These are phyloP conservation scores for Liopterus haemorrhoidalis DNA, from an alignment of 2,888 invertebrate genomes.

Conservation along the genomic window DNA sequence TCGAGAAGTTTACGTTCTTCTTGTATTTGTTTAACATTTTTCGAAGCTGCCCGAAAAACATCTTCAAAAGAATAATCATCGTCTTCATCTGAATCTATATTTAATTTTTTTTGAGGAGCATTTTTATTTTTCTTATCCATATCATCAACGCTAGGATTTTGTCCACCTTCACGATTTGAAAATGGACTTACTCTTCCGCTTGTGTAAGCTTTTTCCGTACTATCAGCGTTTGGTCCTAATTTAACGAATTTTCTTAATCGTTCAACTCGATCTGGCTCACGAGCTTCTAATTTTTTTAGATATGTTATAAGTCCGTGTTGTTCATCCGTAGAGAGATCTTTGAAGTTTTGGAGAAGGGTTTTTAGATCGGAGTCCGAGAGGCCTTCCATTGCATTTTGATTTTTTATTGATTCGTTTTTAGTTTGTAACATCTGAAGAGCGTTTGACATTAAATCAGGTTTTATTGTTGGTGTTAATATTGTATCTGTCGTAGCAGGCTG, in stretches of 20 bases:
- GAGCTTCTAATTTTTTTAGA: constrained; percentile 71
- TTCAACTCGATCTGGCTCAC: constrained; percentile 72
- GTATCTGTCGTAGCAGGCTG: no score
- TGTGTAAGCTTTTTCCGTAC: constrained; percentile 23
- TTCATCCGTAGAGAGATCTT: constrained; percentile 72
- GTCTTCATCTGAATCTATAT: constrained; percentile 60
- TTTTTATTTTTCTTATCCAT: constrained; percentile 33
- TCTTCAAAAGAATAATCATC: constrained; percentile 82
- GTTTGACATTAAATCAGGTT: constrained; percentile 39
- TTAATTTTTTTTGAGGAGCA: constrained; percentile 38
- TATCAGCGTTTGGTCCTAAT: constrained; percentile 41
- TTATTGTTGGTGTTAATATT: constrained; percentile 1
- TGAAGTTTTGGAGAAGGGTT: constrained; percentile 72
- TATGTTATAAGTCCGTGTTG: constrained; percentile 78
- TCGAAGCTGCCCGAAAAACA: constrained; percentile 69
- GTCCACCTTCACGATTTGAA: constrained; percentile 44
- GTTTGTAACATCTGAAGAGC: constrained; percentile 49
- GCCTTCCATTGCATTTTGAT: constrained; percentile 57
- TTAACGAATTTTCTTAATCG: constrained; percentile 70
- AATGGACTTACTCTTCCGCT: constrained; percentile 47
- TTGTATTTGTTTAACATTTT: constrained; percentile 59
- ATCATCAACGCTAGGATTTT: constrained; percentile 43
- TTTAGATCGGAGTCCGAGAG: constrained; percentile 76
- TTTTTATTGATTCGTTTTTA: neutral
- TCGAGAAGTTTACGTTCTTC: constrained; percentile 52